Percentiles rank a stretch among this genome's conserved stretches.
Evolutionary conservation across 2,888 invertebrate genomes (phyloP).

Genomic region (Acrocyrtus sp.): DNA sequence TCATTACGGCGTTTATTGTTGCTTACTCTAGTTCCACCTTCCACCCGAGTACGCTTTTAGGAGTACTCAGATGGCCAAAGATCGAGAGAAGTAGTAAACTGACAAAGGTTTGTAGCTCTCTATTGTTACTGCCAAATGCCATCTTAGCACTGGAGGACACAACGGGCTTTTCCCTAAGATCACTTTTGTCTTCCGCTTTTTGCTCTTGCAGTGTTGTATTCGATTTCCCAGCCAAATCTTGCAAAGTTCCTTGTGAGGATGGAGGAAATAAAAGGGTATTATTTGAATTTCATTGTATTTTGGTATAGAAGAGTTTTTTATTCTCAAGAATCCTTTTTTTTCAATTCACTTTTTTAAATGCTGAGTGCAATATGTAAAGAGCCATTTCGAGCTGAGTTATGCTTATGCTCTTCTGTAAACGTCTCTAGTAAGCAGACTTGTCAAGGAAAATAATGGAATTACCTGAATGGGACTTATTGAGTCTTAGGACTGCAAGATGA

Average conservation of each 20-base stretch:
- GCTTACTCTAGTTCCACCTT: neutral
- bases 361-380: conserved; percentile 3
- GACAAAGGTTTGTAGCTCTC: neutral
- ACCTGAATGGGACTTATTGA: conserved; percentile 26
- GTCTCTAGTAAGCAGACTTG: conserved; percentile 14
- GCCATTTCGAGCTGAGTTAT: conserved; percentile 21
- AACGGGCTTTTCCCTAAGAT: neutral
- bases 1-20: conserved; percentile 16
- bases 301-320: too few species aligned
- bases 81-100: neutral
- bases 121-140: conserved; percentile 9
- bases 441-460: conserved; percentile 21
- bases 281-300: too few species aligned
- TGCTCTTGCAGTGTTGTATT: neutral
- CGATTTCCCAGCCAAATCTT: neutral
- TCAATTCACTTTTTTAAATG: neutral
- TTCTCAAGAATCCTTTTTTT: neutral
- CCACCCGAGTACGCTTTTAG: neutral
- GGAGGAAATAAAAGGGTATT: neutral
- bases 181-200: neutral
- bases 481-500: too few species aligned
- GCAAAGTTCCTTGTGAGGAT: neutral
- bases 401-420: conserved; percentile 13
- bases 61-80: too few species aligned
- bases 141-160: neutral